Base-by-base conservation (phyloP, 2,113 vertebrate genomes). In the Rhinopithecus roxellana region DNA sequence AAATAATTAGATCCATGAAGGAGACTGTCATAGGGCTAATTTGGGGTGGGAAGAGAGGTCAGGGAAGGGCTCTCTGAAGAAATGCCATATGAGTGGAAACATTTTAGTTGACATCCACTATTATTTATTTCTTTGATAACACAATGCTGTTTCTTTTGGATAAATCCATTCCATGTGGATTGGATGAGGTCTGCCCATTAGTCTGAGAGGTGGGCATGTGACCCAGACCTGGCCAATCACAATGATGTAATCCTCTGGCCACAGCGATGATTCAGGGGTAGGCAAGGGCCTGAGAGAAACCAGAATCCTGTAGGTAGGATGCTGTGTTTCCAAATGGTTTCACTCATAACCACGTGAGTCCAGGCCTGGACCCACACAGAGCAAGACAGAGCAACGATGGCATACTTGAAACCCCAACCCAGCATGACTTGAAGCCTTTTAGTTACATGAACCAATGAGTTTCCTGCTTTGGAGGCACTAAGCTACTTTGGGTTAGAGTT, bases 281-380 rank as follows among this genome's bases (percentile, higher is more conserved):
- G 43, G 16, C 25, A 20, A 0, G 35, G 70, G 27, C 38, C 30
- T 25, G 38, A 40, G 81, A 18, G 25, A 90, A 79, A 3, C 40
- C 17, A 6, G 81, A 59, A 38, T 35, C 40, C 50, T 32, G 1
- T n/a, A 17, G 79, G 27, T 12, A 52, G 57, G 69, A n/a, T 12
- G 2, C 4, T n/a, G 0, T 16, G 55, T 70, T 89, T 18, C 27
- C 48, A 40, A 1, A 4, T 30, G 20, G 45, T 48, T 70, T 72
- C 6, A 7, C 6, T 22, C 6, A 2, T 16, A 52, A 17, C 69
- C 3, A 1, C 0, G 0, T 38, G 30, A 22, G n/a, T 5, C 45
- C 1, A 1, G 30, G n/a, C 32, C 25, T 52, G 50, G 7, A 27
- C 35, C 23, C 17, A 17, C 14, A 1, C 1, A 17, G 50, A 78